Conservation (phyloP, 2,888 invertebrate species). For the Dasypolia templi region DNA sequence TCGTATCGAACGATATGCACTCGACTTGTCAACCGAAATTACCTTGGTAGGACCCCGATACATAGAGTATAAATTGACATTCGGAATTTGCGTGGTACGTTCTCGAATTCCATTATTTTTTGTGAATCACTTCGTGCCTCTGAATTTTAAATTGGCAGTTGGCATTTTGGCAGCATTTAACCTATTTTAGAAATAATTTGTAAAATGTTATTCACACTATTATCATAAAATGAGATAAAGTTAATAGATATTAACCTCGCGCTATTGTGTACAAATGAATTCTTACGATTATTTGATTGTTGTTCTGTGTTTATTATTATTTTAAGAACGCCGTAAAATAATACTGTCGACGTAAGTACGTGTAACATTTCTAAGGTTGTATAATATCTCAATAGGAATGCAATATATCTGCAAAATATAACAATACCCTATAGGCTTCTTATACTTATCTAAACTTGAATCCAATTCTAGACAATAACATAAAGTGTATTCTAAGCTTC, state of each 20-base stretch:
- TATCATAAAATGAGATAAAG: constrained; percentile 10
- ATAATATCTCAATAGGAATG: constrained; percentile 16
- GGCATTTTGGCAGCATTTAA: constrained; percentile 5
- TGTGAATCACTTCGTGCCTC: background rate
- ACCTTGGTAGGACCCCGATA: constrained; percentile 31
- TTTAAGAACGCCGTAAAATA: constrained; percentile 25
- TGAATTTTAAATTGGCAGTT: constrained; percentile 12
- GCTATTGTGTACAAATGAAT: constrained; percentile 36
- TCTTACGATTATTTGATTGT: constrained; percentile 23
- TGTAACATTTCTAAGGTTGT: constrained; percentile 27
- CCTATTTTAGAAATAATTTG: constrained; percentile 10
- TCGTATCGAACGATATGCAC: constrained; percentile 71
- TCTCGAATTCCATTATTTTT: constrained; percentile 35
- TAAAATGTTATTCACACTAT: background rate
- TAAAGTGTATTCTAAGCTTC: constrained; percentile 44
- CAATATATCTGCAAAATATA: background rate
- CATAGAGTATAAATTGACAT: constrained; percentile 21
- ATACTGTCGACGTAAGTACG: background rate
- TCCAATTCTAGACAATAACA: constrained; percentile 31
- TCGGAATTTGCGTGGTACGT: constrained; percentile 26
- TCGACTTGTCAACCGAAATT: constrained; percentile 66
- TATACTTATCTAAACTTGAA: background rate
- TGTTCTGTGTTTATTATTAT: constrained; percentile 32
- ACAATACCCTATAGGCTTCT: background rate
- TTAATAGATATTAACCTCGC: constrained; percentile 7